Percentiles rank a stretch among this genome's conserved stretches.
Evolutionary conservation across 2,888 invertebrate species (phyloP).

Genomic region (Stegophylla sp.): DNA sequence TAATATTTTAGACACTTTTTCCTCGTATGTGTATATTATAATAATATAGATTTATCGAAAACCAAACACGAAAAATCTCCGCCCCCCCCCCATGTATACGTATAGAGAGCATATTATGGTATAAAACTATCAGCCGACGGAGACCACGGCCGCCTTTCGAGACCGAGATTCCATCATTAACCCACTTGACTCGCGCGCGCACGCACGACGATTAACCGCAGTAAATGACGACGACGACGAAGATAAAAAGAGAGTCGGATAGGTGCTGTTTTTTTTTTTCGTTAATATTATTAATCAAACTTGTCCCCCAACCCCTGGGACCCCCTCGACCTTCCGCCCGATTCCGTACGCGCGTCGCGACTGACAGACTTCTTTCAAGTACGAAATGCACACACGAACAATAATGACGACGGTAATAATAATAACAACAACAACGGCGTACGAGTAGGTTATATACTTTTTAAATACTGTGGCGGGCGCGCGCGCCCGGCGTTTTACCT

Average conservation of each 20-base stretch:
- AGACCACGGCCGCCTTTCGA: not conserved
- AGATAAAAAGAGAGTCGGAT: not conserved
- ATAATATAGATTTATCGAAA: not conserved
- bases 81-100: not conserved
- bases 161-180: constrained; percentile 31
- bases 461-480: constrained; percentile 24
- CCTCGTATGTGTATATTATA: too few relatives aligned
- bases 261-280: not conserved
- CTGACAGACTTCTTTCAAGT: constrained; percentile 51
- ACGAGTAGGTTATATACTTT: not conserved
- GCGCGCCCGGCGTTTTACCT: constrained; percentile 4
- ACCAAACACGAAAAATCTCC: not conserved
- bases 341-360: not conserved
- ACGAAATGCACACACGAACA: constrained; percentile 12
- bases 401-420: constrained; percentile 13
- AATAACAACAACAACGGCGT: not conserved
- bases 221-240: not conserved
- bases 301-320: not conserved
- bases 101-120: too few relatives aligned
- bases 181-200: constrained; percentile 17
- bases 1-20: not conserved
- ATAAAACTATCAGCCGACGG: not conserved
- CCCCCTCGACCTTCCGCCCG: too few relatives aligned
- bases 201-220: constrained; percentile 6
- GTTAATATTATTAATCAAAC: constrained; percentile 48